phyloP scores from a whole-genome alignment of 2,113 vertebrate species.

The Clarias macrocephalus region DNA sequence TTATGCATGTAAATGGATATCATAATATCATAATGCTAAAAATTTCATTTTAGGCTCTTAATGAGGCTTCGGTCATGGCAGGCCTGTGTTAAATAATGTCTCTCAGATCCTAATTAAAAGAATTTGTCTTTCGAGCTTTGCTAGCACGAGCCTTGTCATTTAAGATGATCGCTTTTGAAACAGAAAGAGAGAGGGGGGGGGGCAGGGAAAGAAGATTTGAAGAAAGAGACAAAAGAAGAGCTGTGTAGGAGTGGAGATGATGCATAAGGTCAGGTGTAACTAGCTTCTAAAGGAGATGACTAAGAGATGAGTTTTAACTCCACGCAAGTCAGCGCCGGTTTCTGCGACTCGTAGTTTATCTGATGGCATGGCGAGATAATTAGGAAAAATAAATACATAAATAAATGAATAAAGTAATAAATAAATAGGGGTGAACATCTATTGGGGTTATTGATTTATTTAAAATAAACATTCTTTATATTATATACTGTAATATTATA shows the following conservation, averaged over 20 bases:
- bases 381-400: background rate
- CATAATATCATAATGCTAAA: conserved; percentile 97
- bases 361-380: background rate
- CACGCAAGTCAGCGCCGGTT: background rate
- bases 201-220: conserved; percentile 26
- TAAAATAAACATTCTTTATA: background rate
- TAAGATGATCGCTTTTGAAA: conserved; percentile 42
- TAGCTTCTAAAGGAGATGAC: conserved; percentile 32
- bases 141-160: conserved; percentile 79
- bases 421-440: background rate
- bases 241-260: conserved; percentile 25
- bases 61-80: conserved; percentile 85
- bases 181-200: conserved; percentile 3
- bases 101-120: conserved; percentile 94
- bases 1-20: conserved; percentile 95
- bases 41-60: conserved; percentile 96
- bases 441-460: background rate
- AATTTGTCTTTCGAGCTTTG: conserved; percentile 94
- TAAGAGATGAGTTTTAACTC: conserved; percentile 20
- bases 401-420: background rate
- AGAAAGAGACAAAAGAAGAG: conserved; percentile 28
- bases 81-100: conserved; percentile 90
- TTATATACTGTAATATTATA: background rate
- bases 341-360: background rate
- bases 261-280: conserved; percentile 44